These are phyloP conservation scores for Dynastes tityus DNA, from an alignment of 2,888 invertebrate species.

Conservation along the genomic window DNA sequence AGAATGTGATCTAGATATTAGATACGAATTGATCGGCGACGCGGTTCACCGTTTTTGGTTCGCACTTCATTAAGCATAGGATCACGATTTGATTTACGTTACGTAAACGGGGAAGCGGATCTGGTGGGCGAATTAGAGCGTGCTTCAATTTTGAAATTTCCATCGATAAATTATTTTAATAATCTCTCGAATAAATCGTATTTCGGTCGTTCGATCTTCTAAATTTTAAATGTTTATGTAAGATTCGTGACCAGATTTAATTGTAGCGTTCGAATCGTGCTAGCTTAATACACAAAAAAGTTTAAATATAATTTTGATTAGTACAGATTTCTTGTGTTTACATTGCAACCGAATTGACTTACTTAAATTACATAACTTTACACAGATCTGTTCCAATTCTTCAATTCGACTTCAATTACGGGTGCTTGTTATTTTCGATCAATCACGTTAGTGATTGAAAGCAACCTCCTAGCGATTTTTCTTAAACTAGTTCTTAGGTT, in stretches of 20 bases:
- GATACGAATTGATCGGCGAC: not conserved
- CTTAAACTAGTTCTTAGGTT: too few species aligned
- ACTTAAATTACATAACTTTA: too few species aligned
- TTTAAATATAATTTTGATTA: too few species aligned
- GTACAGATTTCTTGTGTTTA: too few species aligned
- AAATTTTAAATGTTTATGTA: not conserved
- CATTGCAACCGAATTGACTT: too few species aligned
- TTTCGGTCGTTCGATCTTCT: not conserved
- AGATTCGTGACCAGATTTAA: not conserved
- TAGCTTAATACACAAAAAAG: too few species aligned
- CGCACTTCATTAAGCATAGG: not conserved
- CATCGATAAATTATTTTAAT: not conserved
- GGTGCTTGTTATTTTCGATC: too few species aligned
- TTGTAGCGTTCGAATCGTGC: not conserved
- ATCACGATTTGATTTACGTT: not conserved
- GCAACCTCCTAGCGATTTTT: too few species aligned
- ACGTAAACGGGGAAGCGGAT: not conserved
- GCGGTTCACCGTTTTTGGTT: slow-evolving; percentile 2
- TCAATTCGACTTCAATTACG: too few species aligned
- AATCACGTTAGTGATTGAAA: too few species aligned
- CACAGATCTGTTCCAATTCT: too few species aligned
- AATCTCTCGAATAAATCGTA: not conserved
- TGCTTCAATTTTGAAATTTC: slow-evolving; percentile 11
- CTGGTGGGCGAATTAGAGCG: slow-evolving; percentile 14
- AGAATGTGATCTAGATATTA: slow-evolving; percentile 22